Evolutionary conservation across 2,113 vertebrate species (phyloP), one percentile per base, ranked within the genome.

Genomic region (Leptobrachium leishanense): DNA sequence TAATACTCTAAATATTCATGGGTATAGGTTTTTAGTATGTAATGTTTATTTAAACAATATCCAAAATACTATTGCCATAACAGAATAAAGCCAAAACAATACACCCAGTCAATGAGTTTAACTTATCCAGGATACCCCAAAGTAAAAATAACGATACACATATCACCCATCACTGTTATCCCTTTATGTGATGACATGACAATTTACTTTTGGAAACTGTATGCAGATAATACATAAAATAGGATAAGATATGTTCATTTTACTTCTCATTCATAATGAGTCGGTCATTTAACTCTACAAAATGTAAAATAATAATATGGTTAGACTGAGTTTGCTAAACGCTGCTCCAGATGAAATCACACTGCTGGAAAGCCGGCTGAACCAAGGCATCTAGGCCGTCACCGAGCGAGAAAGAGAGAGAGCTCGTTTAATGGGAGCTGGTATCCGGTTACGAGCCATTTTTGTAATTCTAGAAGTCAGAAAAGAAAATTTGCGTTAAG

Each of bases 381-480:
- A 86, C 82, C 82, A 83, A 82, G 20, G 84, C 84, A 82, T 85
- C 84, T 76, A 71, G 82, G 74, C 72, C 85, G 78, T 78, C 81
- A 68, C 81, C 63, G 82, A 89, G 66, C 82, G 43, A 1, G 84
- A 86, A 70, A 66, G 82, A 89, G 66, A 83, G 43, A 1, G 84
- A 86, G 72, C 82, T 84, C 89, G 91, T 9, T 20, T 92, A 86
- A 91, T 88, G 88, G 87, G 90, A 92, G 90, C 85, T 86, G 85
- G 91, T 90, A 92, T 98, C 95, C 85, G 86, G 90, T 99, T 99
- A 97, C 97, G 95, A 84, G 82, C 78, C 64, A 86, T 95, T 91
- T 94, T 88, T 82, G 93, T 96, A 97, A 98, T 85, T 90, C 90
- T 95, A 97, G 94, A 92, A 89, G 91, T 86, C 86, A 89, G 85